Evolutionary conservation across 2,113 vertebrate genomes (phyloP).

Genomic region (Tachysurus vachellii): DNA sequence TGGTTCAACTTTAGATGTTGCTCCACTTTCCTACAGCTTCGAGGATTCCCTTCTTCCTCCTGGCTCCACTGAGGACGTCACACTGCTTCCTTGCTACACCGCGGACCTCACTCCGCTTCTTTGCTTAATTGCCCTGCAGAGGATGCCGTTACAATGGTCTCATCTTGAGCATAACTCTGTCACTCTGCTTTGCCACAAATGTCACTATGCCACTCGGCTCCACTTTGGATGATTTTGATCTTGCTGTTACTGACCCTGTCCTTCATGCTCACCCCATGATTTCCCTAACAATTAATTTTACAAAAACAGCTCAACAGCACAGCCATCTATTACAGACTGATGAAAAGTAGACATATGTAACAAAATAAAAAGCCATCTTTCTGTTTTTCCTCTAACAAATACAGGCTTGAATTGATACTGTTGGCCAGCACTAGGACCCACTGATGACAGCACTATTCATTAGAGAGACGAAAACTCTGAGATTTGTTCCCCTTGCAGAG

Average conservation of each 20-base stretch:
- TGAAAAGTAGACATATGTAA: constrained; percentile 32
- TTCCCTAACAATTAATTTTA: neutral
- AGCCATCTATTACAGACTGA: constrained; percentile 2
- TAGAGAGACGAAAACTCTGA: constrained; percentile 34
- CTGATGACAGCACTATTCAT: constrained; percentile 33
- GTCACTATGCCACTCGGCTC: no score
- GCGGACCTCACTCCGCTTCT: no score
- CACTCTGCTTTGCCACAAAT: no score
- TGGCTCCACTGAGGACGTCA: no score
- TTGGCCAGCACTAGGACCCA: constrained; percentile 17
- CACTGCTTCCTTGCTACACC: no score
- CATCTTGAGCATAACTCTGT: no score
- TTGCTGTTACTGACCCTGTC: neutral
- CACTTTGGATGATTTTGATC: neutral
- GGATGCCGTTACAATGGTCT: no score
- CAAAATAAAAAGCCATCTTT: constrained; percentile 16
- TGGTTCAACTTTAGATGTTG: no score
- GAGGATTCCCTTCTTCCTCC: no score
- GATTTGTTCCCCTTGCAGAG: constrained; percentile 16
- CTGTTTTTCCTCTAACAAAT: constrained; percentile 29
- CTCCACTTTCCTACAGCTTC: no score
- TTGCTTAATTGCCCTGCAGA: no score
- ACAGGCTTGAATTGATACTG: neutral
- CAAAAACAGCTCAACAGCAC: constrained; percentile 2
- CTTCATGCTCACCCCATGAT: neutral